Evolutionary conservation across 1,140 invertebrate species (phyloP).

Genomic region (Magallana ariakensis): DNA sequence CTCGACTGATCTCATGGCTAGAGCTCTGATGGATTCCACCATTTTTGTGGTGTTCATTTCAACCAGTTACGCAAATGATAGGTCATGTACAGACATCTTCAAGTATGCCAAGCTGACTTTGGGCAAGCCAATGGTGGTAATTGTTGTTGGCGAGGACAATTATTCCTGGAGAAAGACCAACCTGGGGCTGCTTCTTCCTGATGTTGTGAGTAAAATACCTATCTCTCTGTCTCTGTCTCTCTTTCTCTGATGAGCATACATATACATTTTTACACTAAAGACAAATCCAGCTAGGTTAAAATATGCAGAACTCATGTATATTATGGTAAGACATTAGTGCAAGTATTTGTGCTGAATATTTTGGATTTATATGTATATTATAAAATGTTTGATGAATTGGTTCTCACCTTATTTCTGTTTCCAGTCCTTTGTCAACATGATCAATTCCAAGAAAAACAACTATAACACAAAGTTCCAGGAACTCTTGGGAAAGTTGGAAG

Average conservation of each 20-base stretch:
- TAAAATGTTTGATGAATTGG: too few species aligned
- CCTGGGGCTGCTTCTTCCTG: slow-evolving; percentile 71
- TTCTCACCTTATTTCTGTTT: slow-evolving; percentile 35
- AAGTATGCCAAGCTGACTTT: slow-evolving; percentile 75
- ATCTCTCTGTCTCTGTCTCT: background rate
- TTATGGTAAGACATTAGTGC: too few species aligned
- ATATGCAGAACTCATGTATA: too few species aligned
- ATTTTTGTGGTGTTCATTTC: slow-evolving; percentile 75
- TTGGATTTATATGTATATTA: too few species aligned
- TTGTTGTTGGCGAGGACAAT: slow-evolving; percentile 69
- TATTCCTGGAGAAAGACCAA: slow-evolving; percentile 71
- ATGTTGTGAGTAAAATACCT: slow-evolving; percentile 66
- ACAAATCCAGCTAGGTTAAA: too few species aligned
- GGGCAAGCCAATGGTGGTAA: slow-evolving; percentile 73
- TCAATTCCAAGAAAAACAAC: slow-evolving; percentile 55
- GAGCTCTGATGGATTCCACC: slow-evolving; percentile 70
- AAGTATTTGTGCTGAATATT: too few species aligned
- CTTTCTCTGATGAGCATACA: too few species aligned
- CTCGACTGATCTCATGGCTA: slow-evolving; percentile 69
- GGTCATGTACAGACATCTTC: slow-evolving; percentile 73
- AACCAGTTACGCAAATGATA: slow-evolving; percentile 71
- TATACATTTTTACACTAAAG: too few species aligned
- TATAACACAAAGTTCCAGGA: slow-evolving; percentile 69
- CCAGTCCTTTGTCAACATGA: slow-evolving; percentile 74
- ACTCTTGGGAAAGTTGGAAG: slow-evolving; percentile 61